phyloP scores from a whole-genome alignment of 2,113 vertebrate species.

The Xerus inauris region DNA sequence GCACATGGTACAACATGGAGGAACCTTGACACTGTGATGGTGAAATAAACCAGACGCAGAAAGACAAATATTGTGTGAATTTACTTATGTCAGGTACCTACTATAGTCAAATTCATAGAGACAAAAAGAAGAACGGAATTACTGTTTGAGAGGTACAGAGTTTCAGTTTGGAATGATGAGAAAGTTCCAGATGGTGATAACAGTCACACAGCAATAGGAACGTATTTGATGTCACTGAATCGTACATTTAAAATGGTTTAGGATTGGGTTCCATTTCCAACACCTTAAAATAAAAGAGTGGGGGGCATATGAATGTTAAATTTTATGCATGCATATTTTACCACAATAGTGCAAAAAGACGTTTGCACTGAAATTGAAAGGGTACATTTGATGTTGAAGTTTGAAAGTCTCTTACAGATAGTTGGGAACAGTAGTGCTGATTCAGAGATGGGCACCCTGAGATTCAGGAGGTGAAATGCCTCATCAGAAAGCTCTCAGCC shows the following conservation, averaged over 20 bases:
- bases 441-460: neutral
- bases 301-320: neutral
- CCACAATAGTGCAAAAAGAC: neutral
- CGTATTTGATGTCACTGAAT: neutral
- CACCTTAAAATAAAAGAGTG: neutral
- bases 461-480: neutral
- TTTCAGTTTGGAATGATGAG: neutral
- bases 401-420: neutral
- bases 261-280: too few species aligned
- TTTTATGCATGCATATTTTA: neutral
- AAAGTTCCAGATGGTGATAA: neutral
- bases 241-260: neutral
- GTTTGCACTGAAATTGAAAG: neutral
- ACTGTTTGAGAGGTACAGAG: neutral
- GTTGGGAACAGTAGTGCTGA: fast-evolving
- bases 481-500: neutral
- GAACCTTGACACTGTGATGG: neutral
- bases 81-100: neutral
- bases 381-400: neutral
- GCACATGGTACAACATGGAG: neutral
- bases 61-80: neutral
- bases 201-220: neutral
- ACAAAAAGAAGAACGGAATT: neutral
- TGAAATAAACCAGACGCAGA: neutral
- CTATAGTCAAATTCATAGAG: neutral